These are phyloP conservation scores for Phortica variegata DNA, from an alignment of 1,140 invertebrate species.

Conservation along the genomic window DNA sequence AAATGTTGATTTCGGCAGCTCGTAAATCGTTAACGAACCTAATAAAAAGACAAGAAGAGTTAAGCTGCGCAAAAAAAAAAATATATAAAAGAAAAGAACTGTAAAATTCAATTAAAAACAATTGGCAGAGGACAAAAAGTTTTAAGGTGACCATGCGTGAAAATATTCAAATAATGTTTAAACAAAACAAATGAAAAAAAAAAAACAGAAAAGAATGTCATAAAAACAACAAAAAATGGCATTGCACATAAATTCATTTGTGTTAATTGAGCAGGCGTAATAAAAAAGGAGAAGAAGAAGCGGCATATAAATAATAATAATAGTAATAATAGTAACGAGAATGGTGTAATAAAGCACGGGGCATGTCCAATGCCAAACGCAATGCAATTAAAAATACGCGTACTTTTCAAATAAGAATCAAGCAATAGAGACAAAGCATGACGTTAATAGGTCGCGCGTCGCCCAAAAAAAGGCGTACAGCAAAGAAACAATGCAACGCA, in stretches of 20 bases:
- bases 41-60: conserved; percentile 33
- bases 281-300: conserved; percentile 10
- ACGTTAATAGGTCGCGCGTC: conserved; percentile 37
- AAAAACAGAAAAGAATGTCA: conserved; percentile 1
- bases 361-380: too few relatives aligned
- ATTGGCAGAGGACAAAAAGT: conserved; percentile 39
- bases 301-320: too few relatives aligned
- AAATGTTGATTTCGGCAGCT: conserved; percentile 12
- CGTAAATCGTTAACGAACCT: conserved; percentile 37
- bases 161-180: conserved; percentile 12
- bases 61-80: too few relatives aligned
- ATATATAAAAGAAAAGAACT: too few relatives aligned
- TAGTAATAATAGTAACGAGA: too few relatives aligned
- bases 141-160: conserved; percentile 40
- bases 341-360: too few relatives aligned
- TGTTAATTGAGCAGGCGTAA: conserved; percentile 38
- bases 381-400: too few relatives aligned
- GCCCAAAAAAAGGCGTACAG: conserved; percentile 15
- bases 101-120: not conserved
- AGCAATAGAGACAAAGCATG: too few relatives aligned
- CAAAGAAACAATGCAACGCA: conserved; percentile 31
- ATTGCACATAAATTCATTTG: conserved; percentile 44
- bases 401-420: too few relatives aligned
- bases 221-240: conserved; percentile 9
- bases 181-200: conserved; percentile 1